Evolutionary conservation across 1,140 invertebrate species (phyloP), one percentile per base, ranked within the genome.

Genomic region (Bombus vancouverensis): DNA sequence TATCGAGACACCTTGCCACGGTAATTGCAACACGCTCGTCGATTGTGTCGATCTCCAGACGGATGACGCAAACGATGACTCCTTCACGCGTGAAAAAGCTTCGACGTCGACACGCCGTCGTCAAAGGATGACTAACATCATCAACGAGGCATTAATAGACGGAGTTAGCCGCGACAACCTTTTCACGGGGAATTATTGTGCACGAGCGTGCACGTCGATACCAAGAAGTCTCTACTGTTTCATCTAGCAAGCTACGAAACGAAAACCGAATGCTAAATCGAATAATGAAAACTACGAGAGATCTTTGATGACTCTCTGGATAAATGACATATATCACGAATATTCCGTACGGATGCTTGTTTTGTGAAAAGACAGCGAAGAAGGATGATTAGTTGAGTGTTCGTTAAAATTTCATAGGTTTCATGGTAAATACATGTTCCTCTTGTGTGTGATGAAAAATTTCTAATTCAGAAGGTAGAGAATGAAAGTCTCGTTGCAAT

Each of bases 61-160:
- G 73, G 47, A 86, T 79, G 74, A 81, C 87, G 88, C 28, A 70
- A 89, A 73, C 71, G 75, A 77, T 78, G 87, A 89, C 76, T 88
- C 42, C 13, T 57, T 68, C n/a, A 18, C 44, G 83, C 53, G 83
- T 68, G 57, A 80, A 82, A 87, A 86, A 82, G 65, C 44, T 42
- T 37, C 39, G 86, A 82, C 65, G 72, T 53, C 47, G 74, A 83
- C 80, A n/a, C 37, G 59, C 62, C 66, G 57, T 42, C 32, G 53
- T 57, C 42, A 62, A 34, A 42, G 37, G 83, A 88, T 88, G 83
- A 89, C 79, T 83, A 80, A 89, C 83, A 72, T 82, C 62, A 44
- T 82, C 74, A 71, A 47, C 68, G 66, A 44, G 12, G 53, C 83
- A 53, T 62, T 80, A 84, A 79, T 73, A 72, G 83, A 80, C 53